Base-by-base conservation (phyloP, 2,888 invertebrate genomes). In the Toxonevra muliebris region DNA sequence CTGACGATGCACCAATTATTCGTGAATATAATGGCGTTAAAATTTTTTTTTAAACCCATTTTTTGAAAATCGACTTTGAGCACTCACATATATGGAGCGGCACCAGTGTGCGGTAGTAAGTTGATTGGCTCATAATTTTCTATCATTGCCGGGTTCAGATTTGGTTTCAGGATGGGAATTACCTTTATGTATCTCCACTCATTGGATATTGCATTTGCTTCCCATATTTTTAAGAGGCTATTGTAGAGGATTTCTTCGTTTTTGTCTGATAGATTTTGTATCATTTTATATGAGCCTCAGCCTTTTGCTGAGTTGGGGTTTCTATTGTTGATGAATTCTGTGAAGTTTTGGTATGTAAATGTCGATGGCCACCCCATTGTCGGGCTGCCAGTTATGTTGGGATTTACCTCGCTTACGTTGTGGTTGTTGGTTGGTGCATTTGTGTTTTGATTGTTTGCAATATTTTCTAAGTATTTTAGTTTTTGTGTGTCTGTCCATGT, bases 311-410 rank as follows among this genome's bases (percentile, higher is more conserved):
- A 53, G n/a, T 15, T 53, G n/a, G 53, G 15, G n/a, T 53, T 53
- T 13, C 53, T 13, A 9, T 10, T 15, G n/a, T 15, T 17, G 19
- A 53, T 13, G 15, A 53, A 53, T 8, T 13, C 17, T 53, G 19
- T 9, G 19, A 53, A 53, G 53, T 53, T 53, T 53, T 53, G n/a
- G 15, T 53, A 53, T 9, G n/a, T 53, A 15, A 53, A 53, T 13
- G n/a, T 15, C 11, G n/a, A 9, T 17, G n/a, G 11, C 10, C 45
- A 45, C 45, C 13, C 13, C 11, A 12, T 13, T 13, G 11, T 12
- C 45, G 11, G 13, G 45, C 13, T 10, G 10, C 10, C 15, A 10
- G n/a, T 9, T 13, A 1, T 15, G 53, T 53, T 13, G n/a, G n/a
- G n/a, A 10, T 53, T 17, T 13, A 10, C 15, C 10, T 53, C 15